These are phyloP conservation scores for Penaeus japonicus DNA, from an alignment of 1,140 invertebrate species.

Conservation along the genomic window DNA sequence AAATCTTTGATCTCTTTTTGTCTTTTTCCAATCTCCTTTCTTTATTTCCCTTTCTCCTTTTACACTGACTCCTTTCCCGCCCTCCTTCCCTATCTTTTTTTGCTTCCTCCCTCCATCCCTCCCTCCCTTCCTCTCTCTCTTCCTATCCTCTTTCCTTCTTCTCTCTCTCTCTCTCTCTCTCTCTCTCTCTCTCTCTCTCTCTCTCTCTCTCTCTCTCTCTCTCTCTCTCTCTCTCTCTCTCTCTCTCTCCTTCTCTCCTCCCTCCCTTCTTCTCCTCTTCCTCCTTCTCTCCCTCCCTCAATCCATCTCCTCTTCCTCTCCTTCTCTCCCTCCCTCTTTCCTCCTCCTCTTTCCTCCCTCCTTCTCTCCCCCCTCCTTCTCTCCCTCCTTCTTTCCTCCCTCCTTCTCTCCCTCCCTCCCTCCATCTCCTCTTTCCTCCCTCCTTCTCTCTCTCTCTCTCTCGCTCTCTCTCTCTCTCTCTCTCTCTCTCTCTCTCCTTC, in stretches of 20 bases:
- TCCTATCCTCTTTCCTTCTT: neutral
- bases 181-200: neutral
- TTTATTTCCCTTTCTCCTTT: neutral
- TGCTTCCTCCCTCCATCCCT: neutral
- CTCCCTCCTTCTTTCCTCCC: neutral
- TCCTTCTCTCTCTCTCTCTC: neutral
- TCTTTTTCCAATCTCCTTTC: neutral
- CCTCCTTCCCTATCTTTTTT: neutral
- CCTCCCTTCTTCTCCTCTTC: no score
- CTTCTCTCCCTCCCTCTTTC: no score
- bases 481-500: neutral
- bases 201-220: constrained; percentile 14
- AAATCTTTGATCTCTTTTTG: neutral
- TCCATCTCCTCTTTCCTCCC: neutral
- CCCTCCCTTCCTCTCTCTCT: neutral
- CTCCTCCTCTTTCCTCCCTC: no score
- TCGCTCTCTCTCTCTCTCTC: neutral
- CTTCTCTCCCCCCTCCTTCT: neutral
- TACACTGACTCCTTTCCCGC: neutral
- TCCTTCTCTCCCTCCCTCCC: neutral
- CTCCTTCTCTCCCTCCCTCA: neutral
- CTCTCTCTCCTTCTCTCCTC: no score
- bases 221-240: no score
- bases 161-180: constrained; percentile 13
- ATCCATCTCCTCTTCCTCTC: no score